Percentiles rank a stretch among this genome's conserved stretches.
Evolutionary conservation across 2,797 vertebrate species (phyloP).

Genomic region (Limnodromus scolopaceus): DNA sequence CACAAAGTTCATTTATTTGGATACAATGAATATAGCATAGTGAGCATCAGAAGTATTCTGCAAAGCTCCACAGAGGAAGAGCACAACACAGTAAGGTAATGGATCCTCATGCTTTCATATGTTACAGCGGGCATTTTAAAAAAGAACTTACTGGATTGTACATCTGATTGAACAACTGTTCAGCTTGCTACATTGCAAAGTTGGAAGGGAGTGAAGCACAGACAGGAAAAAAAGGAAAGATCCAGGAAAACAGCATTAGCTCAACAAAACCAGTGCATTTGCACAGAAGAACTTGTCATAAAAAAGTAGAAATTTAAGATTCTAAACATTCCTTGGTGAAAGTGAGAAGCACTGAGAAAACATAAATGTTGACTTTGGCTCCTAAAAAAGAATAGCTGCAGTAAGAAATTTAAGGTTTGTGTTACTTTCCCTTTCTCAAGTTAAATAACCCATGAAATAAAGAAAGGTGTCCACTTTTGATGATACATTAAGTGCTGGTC

Average conservation of each 20-base stretch:
- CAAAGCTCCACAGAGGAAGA: constrained; percentile 64
- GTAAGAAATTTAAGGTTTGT: constrained; percentile 83
- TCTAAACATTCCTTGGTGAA: constrained; percentile 83
- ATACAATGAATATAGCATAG: constrained; percentile 34
- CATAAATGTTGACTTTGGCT: constrained; percentile 86
- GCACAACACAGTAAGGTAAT: constrained; percentile 54
- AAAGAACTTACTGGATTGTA: constrained; percentile 97
- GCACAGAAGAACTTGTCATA: constrained; percentile 79
- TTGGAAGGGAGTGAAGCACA: constrained; percentile 82
- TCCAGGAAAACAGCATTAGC: constrained; percentile 91
- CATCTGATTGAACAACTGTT: constrained; percentile 99
- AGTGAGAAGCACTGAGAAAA: constrained; percentile 80
- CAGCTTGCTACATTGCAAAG: constrained; percentile 98
- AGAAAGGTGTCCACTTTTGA: constrained; percentile 84
- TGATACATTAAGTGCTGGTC: constrained; percentile 83
- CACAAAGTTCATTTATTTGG: constrained; percentile 62
- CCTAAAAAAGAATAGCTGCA: constrained; percentile 83
- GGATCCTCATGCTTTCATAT: constrained; percentile 94
- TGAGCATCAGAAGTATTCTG: constrained; percentile 47
- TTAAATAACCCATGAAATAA: constrained; percentile 87
- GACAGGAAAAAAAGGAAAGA: constrained; percentile 85
- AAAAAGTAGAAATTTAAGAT: constrained; percentile 79
- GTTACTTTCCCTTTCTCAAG: constrained; percentile 83
- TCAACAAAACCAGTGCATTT: constrained; percentile 79
- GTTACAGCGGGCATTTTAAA: constrained; percentile 84